Percentiles rank a stretch among this genome's conserved stretches.
phyloP scores from a whole-genome alignment of 2,888 invertebrate species.

The Hirtodrosophila duncani region DNA sequence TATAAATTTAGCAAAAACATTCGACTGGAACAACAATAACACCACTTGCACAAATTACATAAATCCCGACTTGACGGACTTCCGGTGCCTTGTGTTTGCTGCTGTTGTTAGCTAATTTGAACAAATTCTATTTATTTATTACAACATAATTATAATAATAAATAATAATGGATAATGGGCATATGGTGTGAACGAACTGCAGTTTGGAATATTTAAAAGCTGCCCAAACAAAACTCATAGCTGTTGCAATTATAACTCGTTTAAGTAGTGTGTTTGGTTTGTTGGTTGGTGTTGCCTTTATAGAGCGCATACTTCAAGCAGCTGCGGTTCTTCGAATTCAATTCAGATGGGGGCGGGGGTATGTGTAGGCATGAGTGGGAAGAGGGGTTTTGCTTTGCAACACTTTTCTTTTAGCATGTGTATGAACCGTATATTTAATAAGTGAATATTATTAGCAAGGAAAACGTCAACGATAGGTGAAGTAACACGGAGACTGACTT shows the following conservation, averaged over 20 bases:
- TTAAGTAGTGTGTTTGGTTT: no score
- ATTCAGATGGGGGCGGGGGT: no score
- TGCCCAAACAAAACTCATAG: no score
- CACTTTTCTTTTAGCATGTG: neutral
- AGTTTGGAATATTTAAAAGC: conserved; percentile 39
- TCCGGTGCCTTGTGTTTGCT: conserved; percentile 46
- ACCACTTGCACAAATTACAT: conserved; percentile 6
- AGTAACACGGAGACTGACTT: conserved; percentile 33
- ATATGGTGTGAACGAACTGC: conserved; percentile 44
- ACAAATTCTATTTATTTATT: conserved; percentile 72
- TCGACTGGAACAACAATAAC: no score
- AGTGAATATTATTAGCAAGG: conserved; percentile 29
- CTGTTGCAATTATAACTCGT: no score
- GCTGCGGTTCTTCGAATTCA: no score
- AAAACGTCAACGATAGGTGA: conserved; percentile 42
- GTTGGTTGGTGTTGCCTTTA: no score
- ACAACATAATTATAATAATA: conserved; percentile 70
- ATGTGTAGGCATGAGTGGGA: no score
- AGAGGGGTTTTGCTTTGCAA: conserved; percentile 23
- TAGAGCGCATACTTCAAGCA: no score
- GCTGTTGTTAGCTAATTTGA: conserved; percentile 34
- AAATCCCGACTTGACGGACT: conserved; percentile 8
- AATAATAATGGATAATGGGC: conserved; percentile 33
- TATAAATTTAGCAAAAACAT: conserved; percentile 12
- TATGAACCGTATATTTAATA: conserved; percentile 5